Conservation (phyloP, 1,140 invertebrate species). For the Papilio polytes region DNA sequence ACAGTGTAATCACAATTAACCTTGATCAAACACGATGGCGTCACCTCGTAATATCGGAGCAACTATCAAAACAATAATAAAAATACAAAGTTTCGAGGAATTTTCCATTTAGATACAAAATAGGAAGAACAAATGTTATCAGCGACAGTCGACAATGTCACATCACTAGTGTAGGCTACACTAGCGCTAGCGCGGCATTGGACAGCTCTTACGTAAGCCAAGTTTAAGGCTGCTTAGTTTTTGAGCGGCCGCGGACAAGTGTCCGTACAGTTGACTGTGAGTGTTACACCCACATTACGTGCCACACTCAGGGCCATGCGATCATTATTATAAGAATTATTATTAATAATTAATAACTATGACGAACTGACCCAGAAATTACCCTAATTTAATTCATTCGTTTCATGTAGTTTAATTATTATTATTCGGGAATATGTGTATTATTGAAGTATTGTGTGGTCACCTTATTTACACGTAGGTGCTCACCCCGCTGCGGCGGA, state of each 20-base stretch:
- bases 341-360: not conserved
- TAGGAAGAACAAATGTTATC: constrained; percentile 34
- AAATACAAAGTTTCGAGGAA: constrained; percentile 1
- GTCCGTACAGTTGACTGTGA: constrained; percentile 35
- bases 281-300: constrained; percentile 45
- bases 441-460: constrained; percentile 14
- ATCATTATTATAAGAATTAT: not conserved
- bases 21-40: constrained; percentile 22
- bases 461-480: constrained; percentile 2
- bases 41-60: constrained; percentile 13
- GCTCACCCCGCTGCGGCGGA: not conserved
- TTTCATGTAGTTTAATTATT: not conserved
- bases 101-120: constrained; percentile 28
- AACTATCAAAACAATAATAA: constrained; percentile 27
- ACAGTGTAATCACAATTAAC: not conserved
- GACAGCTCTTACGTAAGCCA: constrained; percentile 58
- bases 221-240: constrained; percentile 62
- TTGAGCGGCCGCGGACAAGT: constrained; percentile 42
- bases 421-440: not conserved
- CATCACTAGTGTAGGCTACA: constrained; percentile 50
- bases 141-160: constrained; percentile 27
- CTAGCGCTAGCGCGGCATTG: constrained; percentile 41
- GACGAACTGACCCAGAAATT: not conserved
- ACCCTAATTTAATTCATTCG: not conserved
- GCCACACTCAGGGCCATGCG: constrained; percentile 24